Evolutionary conservation across 2,113 vertebrate genomes (phyloP).

Genomic region (Takifugu bimaculatus): DNA sequence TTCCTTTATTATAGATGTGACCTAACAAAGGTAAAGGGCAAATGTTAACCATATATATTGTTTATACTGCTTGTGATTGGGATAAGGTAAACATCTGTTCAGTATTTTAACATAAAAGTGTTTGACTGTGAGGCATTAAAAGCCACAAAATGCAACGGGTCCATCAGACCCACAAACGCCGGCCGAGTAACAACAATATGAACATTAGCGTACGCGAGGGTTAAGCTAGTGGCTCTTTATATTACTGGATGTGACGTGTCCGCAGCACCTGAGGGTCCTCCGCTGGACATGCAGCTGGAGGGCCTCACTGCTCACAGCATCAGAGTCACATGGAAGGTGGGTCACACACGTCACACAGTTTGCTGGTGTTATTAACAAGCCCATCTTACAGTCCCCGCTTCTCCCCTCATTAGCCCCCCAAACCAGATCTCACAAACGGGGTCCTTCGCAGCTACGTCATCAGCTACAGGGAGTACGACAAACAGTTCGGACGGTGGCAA

Average conservation of each 20-base stretch:
- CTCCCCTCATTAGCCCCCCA: conserved; percentile 45
- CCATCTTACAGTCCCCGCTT: background rate
- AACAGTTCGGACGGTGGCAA: conserved; percentile 36
- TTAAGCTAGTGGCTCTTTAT: too few relatives aligned
- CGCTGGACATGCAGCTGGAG: conserved; percentile 49
- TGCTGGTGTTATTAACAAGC: background rate
- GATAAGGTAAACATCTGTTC: too few relatives aligned
- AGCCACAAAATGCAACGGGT: too few relatives aligned
- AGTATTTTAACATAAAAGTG: too few relatives aligned
- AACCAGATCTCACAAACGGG: conserved; percentile 49
- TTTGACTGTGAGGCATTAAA: too few relatives aligned
- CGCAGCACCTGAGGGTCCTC: conserved; percentile 61
- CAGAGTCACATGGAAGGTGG: conserved; percentile 64
- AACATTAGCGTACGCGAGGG: too few relatives aligned
- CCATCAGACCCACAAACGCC: too few relatives aligned
- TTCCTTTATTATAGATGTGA: too few relatives aligned
- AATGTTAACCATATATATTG: too few relatives aligned
- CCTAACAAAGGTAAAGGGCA: too few relatives aligned
- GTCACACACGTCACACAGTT: background rate
- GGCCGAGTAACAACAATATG: too few relatives aligned
- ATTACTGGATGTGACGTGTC: background rate
- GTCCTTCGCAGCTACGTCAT: conserved; percentile 51
- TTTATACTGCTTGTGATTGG: too few relatives aligned
- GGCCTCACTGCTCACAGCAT: conserved; percentile 45
- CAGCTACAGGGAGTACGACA: conserved; percentile 54